Evolutionary conservation across 2,113 vertebrate species (phyloP).

Genomic region (Athene noctua): DNA sequence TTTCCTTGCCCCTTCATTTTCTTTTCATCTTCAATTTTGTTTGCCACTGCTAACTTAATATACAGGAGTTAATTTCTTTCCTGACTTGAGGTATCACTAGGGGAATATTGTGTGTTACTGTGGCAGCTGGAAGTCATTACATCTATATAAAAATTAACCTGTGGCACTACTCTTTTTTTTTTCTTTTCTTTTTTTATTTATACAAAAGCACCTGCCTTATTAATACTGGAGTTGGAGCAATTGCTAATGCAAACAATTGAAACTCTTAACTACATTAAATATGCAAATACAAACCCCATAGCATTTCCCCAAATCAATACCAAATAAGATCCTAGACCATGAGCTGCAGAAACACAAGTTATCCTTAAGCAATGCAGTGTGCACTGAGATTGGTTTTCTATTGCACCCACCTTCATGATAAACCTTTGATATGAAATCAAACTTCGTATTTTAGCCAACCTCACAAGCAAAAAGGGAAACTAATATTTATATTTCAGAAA

Average conservation of each 20-base stretch:
- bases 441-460: background rate
- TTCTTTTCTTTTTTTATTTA: background rate
- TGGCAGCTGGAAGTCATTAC: slow-evolving; percentile 50
- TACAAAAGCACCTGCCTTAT: slow-evolving; percentile 49
- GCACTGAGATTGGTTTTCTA: background rate
- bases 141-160: slow-evolving; percentile 55
- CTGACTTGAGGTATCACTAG: slow-evolving; percentile 36
- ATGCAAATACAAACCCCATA: slow-evolving; percentile 11
- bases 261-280: slow-evolving; percentile 48
- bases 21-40: slow-evolving; percentile 63
- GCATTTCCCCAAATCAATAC: slow-evolving; percentile 32
- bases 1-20: slow-evolving; percentile 30
- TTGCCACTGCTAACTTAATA: slow-evolving; percentile 54
- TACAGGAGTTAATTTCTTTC: slow-evolving; percentile 62
- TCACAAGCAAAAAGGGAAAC: background rate
- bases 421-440: background rate
- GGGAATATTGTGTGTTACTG: slow-evolving; percentile 59
- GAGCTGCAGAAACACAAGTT: background rate
- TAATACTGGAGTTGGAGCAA: background rate
- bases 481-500: background rate
- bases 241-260: slow-evolving; percentile 41
- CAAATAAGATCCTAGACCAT: slow-evolving; percentile 14
- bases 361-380: background rate
- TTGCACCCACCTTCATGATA: background rate
- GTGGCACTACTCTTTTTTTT: background rate